Percentiles rank a stretch among this genome's conserved stretches.
Conservation (phyloP, 1,140 invertebrate species). For the Delia radicum region DNA sequence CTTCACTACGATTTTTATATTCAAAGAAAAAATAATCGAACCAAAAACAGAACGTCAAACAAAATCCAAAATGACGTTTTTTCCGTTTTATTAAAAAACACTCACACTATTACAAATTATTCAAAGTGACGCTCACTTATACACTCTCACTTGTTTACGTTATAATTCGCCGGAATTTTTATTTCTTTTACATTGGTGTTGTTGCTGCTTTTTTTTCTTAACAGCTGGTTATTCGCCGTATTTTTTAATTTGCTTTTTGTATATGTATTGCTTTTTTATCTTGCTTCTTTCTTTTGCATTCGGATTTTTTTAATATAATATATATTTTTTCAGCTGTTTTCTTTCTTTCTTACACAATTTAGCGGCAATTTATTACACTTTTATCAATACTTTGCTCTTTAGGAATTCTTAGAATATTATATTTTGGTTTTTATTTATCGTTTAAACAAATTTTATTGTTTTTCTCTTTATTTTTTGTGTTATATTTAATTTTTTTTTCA, state of each 20-base stretch:
- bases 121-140: conserved; percentile 4
- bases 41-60: not conserved
- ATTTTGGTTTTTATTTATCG: not conserved
- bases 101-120: not conserved
- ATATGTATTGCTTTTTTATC: not conserved
- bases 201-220: not conserved
- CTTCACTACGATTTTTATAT: not conserved
- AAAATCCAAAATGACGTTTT: conserved; percentile 14
- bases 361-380: conserved; percentile 15
- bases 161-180: too few species aligned
- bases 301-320: too few species aligned
- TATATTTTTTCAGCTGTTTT: conserved; percentile 23
- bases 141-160: conserved; percentile 8
- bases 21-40: too few species aligned
- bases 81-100: conserved; percentile 8
- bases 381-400: not conserved
- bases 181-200: not conserved
- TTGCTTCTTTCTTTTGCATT: not conserved
- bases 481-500: not conserved
- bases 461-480: not conserved
- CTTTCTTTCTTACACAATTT: conserved; percentile 21
- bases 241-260: too few species aligned
- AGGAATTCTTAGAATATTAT: not conserved
- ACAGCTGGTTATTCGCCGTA: conserved; percentile 20
- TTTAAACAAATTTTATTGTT: not conserved